A percentile compares a stretch with the other conserved stretches of the same genome.
phyloP scores from a whole-genome alignment of 2,888 invertebrate species.

The Phoenoteleia sp. region DNA sequence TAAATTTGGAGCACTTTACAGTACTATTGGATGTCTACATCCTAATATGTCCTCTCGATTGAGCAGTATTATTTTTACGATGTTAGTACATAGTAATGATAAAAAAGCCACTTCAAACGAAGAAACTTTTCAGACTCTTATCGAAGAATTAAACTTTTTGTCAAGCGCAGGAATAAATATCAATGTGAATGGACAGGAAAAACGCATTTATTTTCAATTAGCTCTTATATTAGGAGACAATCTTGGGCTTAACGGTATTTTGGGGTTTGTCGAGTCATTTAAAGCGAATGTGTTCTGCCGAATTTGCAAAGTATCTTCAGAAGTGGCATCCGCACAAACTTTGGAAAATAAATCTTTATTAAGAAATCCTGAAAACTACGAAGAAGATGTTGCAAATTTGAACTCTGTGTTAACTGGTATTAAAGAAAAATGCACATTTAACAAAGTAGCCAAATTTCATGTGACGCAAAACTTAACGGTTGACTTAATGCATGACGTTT shows the following conservation, averaged over 20 bases:
- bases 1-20: conserved; percentile 24
- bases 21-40: conserved; percentile 22
- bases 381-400: too few species aligned
- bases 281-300: neutral
- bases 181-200: neutral
- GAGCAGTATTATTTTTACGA: conserved; percentile 18
- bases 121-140: too few species aligned
- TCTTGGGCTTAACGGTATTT: neutral
- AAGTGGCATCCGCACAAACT: neutral
- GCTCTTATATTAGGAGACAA: conserved; percentile 13
- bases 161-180: neutral
- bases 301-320: neutral
- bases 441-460: too few species aligned
- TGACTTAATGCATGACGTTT: too few species aligned
- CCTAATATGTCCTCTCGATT: neutral
- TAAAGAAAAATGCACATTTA: too few species aligned
- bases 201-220: conserved; percentile 23
- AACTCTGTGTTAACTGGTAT: too few species aligned
- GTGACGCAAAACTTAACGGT: too few species aligned
- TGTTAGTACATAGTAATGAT: conserved; percentile 1
- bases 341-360: neutral
- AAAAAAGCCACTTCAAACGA: too few species aligned
- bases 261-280: conserved; percentile 5
- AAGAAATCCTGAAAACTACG: neutral
- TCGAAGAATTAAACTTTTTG: conserved; percentile 11